Evolutionary conservation across 2,888 invertebrate genomes (phyloP).

Genomic region (Amblyteles armatorius): DNA sequence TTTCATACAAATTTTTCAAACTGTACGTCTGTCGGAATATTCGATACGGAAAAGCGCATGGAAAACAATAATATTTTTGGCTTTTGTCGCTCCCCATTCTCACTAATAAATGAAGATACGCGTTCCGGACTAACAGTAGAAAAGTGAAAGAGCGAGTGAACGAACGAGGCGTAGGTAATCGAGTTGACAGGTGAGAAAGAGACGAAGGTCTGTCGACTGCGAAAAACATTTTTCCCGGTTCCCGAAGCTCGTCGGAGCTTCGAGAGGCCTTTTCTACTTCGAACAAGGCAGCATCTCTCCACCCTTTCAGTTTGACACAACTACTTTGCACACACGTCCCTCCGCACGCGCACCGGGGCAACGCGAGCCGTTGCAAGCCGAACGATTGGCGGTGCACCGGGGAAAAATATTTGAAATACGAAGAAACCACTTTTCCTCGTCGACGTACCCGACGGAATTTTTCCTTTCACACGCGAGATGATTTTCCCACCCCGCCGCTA

Average conservation of each 20-base stretch:
- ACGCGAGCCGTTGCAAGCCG: slow-evolving; percentile 25
- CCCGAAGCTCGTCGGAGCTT: slow-evolving; percentile 39
- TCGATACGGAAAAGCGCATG: too few species aligned
- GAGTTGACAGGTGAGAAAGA: slow-evolving; percentile 33
- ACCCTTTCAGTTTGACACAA: slow-evolving; percentile 49
- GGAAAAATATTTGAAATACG: slow-evolving; percentile 61
- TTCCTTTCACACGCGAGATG: slow-evolving; percentile 56
- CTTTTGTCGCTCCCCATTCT: too few species aligned
- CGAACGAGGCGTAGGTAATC: slow-evolving; percentile 43
- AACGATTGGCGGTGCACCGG: slow-evolving; percentile 54
- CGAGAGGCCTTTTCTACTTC: slow-evolving; percentile 47
- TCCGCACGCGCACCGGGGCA: background rate
- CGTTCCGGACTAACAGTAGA: background rate
- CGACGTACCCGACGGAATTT: slow-evolving; percentile 57
- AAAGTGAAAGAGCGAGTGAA: slow-evolving; percentile 19
- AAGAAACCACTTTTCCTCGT: slow-evolving; percentile 61
- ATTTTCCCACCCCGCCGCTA: slow-evolving; percentile 53
- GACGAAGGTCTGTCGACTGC: slow-evolving; percentile 16
- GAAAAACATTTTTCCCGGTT: slow-evolving; percentile 49
- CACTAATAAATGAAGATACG: background rate
- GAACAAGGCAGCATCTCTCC: slow-evolving; percentile 26
- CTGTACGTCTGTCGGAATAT: too few species aligned
- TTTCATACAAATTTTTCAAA: too few species aligned
- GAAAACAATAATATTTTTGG: too few species aligned
- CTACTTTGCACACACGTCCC: slow-evolving; percentile 13